A percentile compares a stretch with the other conserved stretches of the same genome.
phyloP scores from a whole-genome alignment of 2,113 vertebrate genomes.

The Myrmophylax atrothorax region DNA sequence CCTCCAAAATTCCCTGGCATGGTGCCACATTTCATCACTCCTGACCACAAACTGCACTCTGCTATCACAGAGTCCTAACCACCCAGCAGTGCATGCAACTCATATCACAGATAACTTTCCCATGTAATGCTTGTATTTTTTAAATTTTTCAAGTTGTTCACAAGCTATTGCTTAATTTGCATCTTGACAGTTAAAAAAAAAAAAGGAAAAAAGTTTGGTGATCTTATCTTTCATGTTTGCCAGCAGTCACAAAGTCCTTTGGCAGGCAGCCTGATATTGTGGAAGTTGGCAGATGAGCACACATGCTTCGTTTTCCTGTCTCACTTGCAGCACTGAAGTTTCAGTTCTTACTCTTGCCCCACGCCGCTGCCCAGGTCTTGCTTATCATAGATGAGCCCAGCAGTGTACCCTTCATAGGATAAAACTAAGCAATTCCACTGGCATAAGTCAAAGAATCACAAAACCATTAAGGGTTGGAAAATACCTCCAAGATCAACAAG shows the following conservation, averaged over 20 bases:
- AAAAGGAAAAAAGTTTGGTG: background rate
- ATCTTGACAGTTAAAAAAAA: background rate
- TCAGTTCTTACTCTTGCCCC: background rate
- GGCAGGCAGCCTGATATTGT: background rate
- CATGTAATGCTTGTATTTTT: background rate
- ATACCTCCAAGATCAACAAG: background rate
- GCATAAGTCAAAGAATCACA: background rate
- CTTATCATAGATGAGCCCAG: background rate
- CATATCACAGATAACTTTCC: background rate
- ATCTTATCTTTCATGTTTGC: background rate
- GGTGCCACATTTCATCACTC: background rate
- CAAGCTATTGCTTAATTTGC: background rate
- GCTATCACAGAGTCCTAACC: background rate
- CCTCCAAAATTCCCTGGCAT: background rate
- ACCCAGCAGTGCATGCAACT: background rate
- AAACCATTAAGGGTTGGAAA: background rate
- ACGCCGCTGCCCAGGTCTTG: background rate
- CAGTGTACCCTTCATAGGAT: rapidly evolving
- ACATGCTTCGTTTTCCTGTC: rapidly evolving
- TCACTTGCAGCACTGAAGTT: background rate
- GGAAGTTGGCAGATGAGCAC: background rate
- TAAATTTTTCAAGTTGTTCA: background rate
- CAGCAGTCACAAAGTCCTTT: background rate
- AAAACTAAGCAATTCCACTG: background rate
- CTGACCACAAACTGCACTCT: background rate